phyloP scores from a whole-genome alignment of 2,888 invertebrate species.

The Drosophila eohydei region DNA sequence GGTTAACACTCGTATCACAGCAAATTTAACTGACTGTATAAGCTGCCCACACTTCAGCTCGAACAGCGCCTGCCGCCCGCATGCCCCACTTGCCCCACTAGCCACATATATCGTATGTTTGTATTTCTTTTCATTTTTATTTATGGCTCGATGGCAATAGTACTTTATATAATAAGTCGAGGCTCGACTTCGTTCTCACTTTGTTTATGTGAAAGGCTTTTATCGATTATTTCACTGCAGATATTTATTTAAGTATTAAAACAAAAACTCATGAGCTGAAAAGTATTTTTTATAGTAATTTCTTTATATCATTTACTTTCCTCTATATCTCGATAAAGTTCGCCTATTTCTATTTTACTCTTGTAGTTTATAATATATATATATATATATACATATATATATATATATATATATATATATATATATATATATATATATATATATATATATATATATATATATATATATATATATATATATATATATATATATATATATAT shows the following conservation, averaged over 20 bases:
- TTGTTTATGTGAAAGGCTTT: conserved; percentile 11
- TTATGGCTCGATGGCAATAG: conserved; percentile 31
- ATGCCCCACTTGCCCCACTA: neutral
- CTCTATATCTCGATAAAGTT: too few species aligned
- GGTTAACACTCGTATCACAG: conserved; percentile 61
- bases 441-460: too few species aligned
- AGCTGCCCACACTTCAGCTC: conserved; percentile 9
- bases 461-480: too few species aligned
- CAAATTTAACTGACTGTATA: conserved; percentile 19
- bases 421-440: too few species aligned
- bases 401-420: too few species aligned
- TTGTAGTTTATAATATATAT: too few species aligned
- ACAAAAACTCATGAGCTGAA: neutral
- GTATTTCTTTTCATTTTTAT: neutral
- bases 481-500: too few species aligned
- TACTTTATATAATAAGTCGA: conserved; percentile 17
- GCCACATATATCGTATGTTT: neutral
- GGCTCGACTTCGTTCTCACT: conserved; percentile 20
- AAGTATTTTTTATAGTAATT: too few species aligned
- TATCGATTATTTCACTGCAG: neutral
- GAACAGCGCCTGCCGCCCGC: neutral
- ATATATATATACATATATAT: too few species aligned
- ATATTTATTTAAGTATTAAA: conserved; percentile 3
- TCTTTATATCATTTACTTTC: too few species aligned
- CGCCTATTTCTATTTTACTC: too few species aligned